Percentiles rank a stretch among this genome's conserved stretches.
phyloP scores from a whole-genome alignment of 2,797 vertebrate species.

The Moxostoma hubbsi region DNA sequence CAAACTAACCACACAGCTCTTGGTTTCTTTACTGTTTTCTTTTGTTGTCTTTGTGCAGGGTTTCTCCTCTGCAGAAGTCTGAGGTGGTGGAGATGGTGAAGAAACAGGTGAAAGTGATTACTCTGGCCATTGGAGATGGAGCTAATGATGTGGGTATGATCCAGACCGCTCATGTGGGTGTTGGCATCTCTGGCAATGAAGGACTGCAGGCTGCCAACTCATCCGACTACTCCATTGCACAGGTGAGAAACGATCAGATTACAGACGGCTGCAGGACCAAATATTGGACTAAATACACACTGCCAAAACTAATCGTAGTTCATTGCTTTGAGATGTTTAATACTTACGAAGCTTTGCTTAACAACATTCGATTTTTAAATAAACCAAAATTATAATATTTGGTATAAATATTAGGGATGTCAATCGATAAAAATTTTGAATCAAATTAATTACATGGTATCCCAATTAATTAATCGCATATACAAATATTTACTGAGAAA shows the following conservation, averaged over 20 bases:
- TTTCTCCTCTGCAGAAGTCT: conserved; percentile 98
- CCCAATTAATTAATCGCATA: too few species aligned
- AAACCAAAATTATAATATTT: too few species aligned
- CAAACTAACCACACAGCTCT: background rate
- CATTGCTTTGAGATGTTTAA: background rate
- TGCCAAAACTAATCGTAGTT: background rate
- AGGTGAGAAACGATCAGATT: conserved; percentile 76
- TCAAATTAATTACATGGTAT: too few species aligned
- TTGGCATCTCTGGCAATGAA: conserved; percentile 98
- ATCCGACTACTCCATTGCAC: conserved; percentile 97
- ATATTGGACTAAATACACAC: background rate
- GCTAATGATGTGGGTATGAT: conserved; percentile 99
- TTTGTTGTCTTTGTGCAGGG: conserved; percentile 73
- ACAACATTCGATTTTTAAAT: too few species aligned
- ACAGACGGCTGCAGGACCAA: background rate
- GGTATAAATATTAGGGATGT: too few species aligned
- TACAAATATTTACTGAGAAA: too few species aligned
- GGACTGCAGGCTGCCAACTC: conserved; percentile 98
- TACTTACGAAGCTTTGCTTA: too few species aligned
- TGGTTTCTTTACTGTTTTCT: background rate
- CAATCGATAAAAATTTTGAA: too few species aligned
- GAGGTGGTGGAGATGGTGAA: conserved; percentile 99
- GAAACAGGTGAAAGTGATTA: conserved; percentile 96
- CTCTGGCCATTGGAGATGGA: conserved; percentile 93
- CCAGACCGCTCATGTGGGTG: conserved; percentile 95